These are phyloP conservation scores for Dinomys branickii DNA, from an alignment of 2,113 vertebrate species.

Conservation along the genomic window DNA sequence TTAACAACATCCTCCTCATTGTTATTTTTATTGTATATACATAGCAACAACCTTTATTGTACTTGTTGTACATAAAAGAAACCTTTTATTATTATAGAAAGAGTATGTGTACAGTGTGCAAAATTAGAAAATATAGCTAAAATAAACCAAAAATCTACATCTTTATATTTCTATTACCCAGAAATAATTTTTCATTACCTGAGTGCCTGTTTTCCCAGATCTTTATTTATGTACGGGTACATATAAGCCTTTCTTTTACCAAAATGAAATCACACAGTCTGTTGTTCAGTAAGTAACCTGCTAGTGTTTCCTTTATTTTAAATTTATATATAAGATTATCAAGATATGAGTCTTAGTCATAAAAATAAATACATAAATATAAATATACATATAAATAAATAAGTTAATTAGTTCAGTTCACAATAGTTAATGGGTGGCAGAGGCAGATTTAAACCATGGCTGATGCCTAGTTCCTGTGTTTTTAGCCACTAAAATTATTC, in stretches of 20 bases:
- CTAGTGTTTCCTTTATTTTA: constrained; percentile 53
- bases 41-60: background rate
- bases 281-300: background rate
- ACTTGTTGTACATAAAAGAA: background rate
- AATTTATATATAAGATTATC: constrained; percentile 34
- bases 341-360: constrained; percentile 25
- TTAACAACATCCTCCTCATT: background rate
- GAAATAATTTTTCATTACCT: constrained; percentile 21
- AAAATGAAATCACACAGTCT: constrained; percentile 8
- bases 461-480: background rate
- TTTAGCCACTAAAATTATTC: constrained; percentile 51
- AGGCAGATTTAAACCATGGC: constrained; percentile 45
- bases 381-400: background rate
- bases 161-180: constrained; percentile 9
- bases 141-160: background rate
- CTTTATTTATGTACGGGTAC: background rate
- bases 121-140: constrained; percentile 19
- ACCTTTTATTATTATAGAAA: constrained; percentile 27
- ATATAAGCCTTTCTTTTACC: background rate
- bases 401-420: background rate
- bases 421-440: background rate
- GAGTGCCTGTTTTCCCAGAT: background rate
- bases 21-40: constrained; percentile 11
- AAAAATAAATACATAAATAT: constrained; percentile 12
- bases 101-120: background rate